phyloP scores from a whole-genome alignment of 2,113 vertebrate species.

The Danionella cerebrum region DNA sequence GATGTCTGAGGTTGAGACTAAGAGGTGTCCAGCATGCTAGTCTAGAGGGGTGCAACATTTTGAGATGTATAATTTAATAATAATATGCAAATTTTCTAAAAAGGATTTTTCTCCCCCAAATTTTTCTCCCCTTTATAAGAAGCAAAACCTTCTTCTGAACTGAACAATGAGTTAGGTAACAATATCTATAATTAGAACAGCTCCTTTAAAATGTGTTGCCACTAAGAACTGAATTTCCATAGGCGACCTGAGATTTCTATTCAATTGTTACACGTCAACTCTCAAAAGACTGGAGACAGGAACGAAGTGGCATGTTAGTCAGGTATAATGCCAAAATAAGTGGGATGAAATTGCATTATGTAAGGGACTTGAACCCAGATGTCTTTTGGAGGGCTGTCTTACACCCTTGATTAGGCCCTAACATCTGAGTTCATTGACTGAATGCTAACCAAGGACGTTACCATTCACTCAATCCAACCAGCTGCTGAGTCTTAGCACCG shows the following conservation, averaged over 20 bases:
- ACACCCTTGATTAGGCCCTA: slow-evolving; percentile 46
- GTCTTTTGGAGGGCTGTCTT: slow-evolving; percentile 48
- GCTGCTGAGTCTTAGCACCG: not conserved
- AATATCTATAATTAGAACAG: no score
- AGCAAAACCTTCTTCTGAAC: no score
- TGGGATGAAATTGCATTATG: slow-evolving; percentile 39
- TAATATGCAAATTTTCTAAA: no score
- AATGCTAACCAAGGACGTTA: not conserved
- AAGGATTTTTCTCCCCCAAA: no score
- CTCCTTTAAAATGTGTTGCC: no score
- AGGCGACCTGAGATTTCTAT: slow-evolving; percentile 39
- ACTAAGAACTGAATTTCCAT: slow-evolving; percentile 15
- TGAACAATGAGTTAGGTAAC: no score
- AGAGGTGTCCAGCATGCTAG: no score
- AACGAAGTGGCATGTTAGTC: slow-evolving; percentile 44
- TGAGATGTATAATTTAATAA: no score
- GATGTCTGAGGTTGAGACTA: no score
- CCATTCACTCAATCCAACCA: not conserved
- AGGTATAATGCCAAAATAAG: slow-evolving; percentile 46
- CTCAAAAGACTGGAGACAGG: slow-evolving; percentile 35
- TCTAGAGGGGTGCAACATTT: no score
- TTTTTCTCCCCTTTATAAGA: no score
- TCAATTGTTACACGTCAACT: slow-evolving; percentile 48
- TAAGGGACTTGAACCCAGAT: slow-evolving; percentile 44
- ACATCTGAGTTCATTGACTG: slow-evolving; percentile 32